Evolutionary conservation across 2,113 vertebrate genomes (phyloP), one percentile per base, ranked within the genome.

Genomic region (Eurystomus gularis): DNA sequence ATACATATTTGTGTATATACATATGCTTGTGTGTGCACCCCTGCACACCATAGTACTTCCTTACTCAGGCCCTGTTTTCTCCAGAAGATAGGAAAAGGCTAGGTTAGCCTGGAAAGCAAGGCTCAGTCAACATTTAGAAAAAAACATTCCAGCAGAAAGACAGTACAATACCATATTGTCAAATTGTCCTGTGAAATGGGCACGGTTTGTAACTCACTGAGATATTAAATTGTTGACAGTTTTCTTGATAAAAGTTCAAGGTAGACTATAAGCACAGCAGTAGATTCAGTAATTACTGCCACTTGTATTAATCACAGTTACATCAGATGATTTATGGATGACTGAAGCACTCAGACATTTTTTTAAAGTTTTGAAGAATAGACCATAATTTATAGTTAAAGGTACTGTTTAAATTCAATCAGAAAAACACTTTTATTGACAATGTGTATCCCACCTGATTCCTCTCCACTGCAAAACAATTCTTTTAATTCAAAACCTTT

Each of bases 341-440:
- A 81, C 64, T 80, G 82, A 93, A 93, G 18, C 46, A 64, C 15
- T 85, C 39, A 52, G 17, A 29, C 25, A 68, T 77, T 92, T 88
- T 62, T 54, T 55, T 37, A 4, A 29, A 33, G 6, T 68, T 90
- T 85, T 51, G 18, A 94, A 88, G 35, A 95, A 49, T 19, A 90
- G 46, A 42, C 20, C 61, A 21, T 85, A 82, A 94, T 85, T 95
- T 93, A 35, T 46, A 52, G n/a, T 90, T 58, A 90, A 94, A 92
- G 46, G 60, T 46, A 46, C n/a, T 88, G 77, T 62, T 92, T 81
- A 86, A 92, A 81, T 71, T 70, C 71, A 68, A 48, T 86, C 60
- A 90, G 72, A 71, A 73, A 88, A 94, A 37, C 10, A 26, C 23
- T 73, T 81, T 31, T 69, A 52, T 73, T 88, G 60, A 29, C 60